Conservation (phyloP, 2,888 invertebrate species). For the Cordilura impudica region DNA sequence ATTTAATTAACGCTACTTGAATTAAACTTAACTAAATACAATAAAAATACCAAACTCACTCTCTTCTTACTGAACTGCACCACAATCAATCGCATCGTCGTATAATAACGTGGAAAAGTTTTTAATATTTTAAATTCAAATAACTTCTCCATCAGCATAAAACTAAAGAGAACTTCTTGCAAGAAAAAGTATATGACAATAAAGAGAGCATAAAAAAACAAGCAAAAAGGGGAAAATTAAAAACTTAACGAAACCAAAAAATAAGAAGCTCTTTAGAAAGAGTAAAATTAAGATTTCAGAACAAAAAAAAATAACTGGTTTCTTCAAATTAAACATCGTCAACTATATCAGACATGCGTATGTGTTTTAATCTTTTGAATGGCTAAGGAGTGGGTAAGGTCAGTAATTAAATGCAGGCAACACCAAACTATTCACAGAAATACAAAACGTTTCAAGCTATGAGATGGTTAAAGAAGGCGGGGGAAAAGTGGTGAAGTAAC, state of each 20-base stretch:
- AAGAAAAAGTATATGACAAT: neutral
- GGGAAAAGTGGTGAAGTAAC: neutral
- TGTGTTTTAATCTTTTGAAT: conserved; percentile 3
- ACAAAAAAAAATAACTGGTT: conserved; percentile 46
- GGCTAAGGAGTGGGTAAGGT: conserved; percentile 56
- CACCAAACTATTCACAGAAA: neutral
- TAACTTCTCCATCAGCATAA: neutral
- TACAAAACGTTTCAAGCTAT: conserved; percentile 20
- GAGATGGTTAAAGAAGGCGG: neutral
- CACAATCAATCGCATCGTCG: conserved; percentile 27
- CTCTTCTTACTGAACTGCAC: conserved; percentile 34
- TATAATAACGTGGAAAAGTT: neutral
- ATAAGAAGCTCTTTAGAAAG: conserved; percentile 42
- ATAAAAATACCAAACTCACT: conserved; percentile 3
- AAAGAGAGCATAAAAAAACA: conserved; percentile 4
- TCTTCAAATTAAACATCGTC: conserved; percentile 27
- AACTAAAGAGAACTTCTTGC: neutral
- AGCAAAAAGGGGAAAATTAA: conserved; percentile 18
- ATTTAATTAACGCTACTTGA: too few species aligned
- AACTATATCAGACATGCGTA: conserved; percentile 50
- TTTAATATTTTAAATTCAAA: neutral
- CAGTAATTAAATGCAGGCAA: conserved; percentile 56
- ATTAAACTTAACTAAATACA: too few species aligned
- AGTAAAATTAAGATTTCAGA: conserved; percentile 14
- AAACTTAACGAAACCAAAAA: conserved; percentile 55